phyloP scores from a whole-genome alignment of 2,113 vertebrate species.

The Origma solitaria region DNA sequence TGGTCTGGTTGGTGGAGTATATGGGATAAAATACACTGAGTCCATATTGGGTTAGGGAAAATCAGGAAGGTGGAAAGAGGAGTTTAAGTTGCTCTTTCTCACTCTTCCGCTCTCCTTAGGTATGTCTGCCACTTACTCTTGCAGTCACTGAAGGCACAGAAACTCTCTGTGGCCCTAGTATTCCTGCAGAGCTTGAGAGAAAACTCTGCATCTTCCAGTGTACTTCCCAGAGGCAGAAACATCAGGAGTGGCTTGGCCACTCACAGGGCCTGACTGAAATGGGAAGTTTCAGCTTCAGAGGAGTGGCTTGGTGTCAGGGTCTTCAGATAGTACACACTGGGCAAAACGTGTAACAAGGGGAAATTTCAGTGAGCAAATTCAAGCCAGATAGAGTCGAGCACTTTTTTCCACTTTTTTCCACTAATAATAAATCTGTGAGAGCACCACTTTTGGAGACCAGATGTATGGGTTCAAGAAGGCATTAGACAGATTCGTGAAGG shows the following conservation, averaged over 20 bases:
- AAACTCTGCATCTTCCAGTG: background rate
- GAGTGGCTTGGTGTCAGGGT: background rate
- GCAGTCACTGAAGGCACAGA: background rate
- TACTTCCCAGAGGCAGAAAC: background rate
- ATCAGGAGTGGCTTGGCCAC: background rate
- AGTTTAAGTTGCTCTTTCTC: background rate
- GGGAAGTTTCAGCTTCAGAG: background rate
- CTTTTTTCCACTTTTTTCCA: background rate
- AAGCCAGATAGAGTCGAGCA: background rate
- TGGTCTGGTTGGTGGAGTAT: background rate
- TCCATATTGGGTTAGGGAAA: background rate
- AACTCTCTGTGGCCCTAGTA: background rate
- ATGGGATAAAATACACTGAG: background rate
- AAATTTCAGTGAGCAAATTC: background rate
- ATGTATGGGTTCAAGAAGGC: background rate
- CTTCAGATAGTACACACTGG: background rate
- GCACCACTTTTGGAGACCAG: background rate
- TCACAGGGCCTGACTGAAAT: background rate
- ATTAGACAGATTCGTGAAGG: background rate
- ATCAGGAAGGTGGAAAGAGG: background rate
- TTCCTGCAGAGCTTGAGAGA: background rate
- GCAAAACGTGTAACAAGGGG: background rate
- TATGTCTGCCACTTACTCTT: background rate
- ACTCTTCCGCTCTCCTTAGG: background rate
- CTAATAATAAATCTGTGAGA: background rate